Evolutionary conservation across 2,888 invertebrate genomes (phyloP), one percentile per base, ranked within the genome.

Genomic region (Eledona agricola): DNA sequence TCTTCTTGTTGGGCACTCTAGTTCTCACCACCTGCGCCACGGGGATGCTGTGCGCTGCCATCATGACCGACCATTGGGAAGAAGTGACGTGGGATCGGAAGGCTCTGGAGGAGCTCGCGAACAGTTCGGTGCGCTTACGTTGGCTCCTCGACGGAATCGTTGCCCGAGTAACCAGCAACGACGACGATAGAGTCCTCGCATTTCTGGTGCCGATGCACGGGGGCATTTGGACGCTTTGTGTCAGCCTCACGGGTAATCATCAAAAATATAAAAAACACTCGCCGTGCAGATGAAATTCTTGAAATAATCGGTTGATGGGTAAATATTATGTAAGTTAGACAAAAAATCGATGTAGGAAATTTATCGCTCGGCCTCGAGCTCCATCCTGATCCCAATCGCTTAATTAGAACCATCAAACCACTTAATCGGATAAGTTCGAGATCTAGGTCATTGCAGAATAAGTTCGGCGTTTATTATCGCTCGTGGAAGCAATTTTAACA

Each of bases 11-110:
- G 65, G 84, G 84, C 47, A 84, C 85, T 6, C 74, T 85, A 70
- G 80, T 85, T 70, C 81, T 87, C 79, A 89, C 84, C 66, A 86
- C 86, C 45, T 86, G 87, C 68, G 88, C 89, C 16, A 90, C 91
- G 35, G 88, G 87, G 17, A 86, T 92, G 85, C 77, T 92, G 23
- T 90, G 90, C 72, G 87, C 87, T 1, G 89, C 93, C 59, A 89
- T 93, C 72, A 90, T 93, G 88, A 91, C 91, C 52, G 90, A 92
- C 72, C 90, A 92, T 73, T 93, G 93, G 93, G 93, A 93, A 77
- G 87, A 90, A 71, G 88, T 93, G 58, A 82, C 82, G 51, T 93
- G 93, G 90, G 87, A 91, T 74, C 80, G 80, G 20, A 77, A 79
- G 1, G 80, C 80, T 19, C 77, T 89, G 15, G 79, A 80, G 7